Conservation (phyloP, 2,888 invertebrate species). For the Cancer borealis region DNA sequence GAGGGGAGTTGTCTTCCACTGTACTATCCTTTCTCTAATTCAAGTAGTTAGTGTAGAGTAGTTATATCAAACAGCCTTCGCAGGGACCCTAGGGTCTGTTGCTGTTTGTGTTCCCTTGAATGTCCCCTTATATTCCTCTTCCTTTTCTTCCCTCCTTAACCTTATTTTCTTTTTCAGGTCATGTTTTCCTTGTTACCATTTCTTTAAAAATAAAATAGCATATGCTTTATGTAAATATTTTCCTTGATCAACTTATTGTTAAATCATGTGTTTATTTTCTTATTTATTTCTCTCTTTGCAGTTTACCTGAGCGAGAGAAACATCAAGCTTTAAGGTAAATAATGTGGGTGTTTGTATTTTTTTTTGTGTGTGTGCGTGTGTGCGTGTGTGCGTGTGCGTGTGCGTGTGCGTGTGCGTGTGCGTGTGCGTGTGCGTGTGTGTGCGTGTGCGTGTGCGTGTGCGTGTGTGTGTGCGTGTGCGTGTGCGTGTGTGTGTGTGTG, state of each 20-base stretch:
- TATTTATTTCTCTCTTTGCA: not conserved
- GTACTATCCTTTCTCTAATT: too few relatives aligned
- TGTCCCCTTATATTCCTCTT: not conserved
- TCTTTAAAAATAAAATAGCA: not conserved
- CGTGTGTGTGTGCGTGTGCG: not conserved
- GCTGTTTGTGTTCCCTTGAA: too few relatives aligned
- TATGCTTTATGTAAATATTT: not conserved
- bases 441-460: conserved; percentile 20
- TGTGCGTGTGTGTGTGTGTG: not conserved
- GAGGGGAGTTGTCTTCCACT: too few relatives aligned
- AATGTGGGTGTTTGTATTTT: not conserved
- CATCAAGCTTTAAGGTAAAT: conserved; percentile 7
- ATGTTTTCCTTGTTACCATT: not conserved
- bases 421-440: not conserved
- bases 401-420: conserved; percentile 9
- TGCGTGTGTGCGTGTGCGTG: conserved; percentile 6
- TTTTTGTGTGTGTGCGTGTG: not conserved
- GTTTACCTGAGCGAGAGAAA: not conserved
- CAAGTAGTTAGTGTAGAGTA: too few relatives aligned
- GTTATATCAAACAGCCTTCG: too few relatives aligned
- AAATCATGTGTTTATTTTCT: not conserved
- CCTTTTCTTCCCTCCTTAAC: not conserved
- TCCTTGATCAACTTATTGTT: not conserved
- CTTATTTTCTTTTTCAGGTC: not conserved
- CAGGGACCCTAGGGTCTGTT: too few relatives aligned